These are phyloP conservation scores for Amphiduros pacificus DNA, from an alignment of 2,888 invertebrate species.

Conservation along the genomic window DNA sequence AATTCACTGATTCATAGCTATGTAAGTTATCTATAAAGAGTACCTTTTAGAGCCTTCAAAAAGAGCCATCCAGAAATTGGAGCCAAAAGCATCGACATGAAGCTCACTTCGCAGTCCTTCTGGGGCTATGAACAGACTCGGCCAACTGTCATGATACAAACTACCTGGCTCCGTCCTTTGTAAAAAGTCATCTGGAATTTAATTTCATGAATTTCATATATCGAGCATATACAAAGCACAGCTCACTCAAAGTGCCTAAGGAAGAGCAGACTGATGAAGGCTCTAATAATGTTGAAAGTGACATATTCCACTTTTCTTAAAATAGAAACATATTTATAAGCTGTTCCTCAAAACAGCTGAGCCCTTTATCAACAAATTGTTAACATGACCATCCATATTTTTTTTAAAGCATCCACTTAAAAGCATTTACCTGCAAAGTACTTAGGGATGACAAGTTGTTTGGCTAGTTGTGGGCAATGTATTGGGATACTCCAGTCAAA, in stretches of 20 bases:
- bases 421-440: slow-evolving; percentile 45
- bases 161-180: slow-evolving; percentile 37
- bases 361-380: too few species aligned
- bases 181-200: slow-evolving; percentile 41
- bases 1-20: too few species aligned
- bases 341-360: too few species aligned
- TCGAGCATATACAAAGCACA: too few species aligned
- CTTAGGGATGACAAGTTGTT: slow-evolving; percentile 44
- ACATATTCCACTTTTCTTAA: too few species aligned
- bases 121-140: slow-evolving; percentile 51
- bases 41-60: slow-evolving; percentile 46
- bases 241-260: too few species aligned
- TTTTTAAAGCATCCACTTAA: not conserved
- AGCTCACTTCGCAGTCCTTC: slow-evolving; percentile 44
- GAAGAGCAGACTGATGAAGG: too few species aligned
- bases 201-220: too few species aligned
- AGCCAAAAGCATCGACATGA: slow-evolving; percentile 53
- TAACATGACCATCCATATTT: not conserved
- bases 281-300: too few species aligned
- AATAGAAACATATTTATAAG: too few species aligned
- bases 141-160: slow-evolving; percentile 51
- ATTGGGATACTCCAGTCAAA: slow-evolving; percentile 55
- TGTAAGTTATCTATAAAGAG: too few species aligned
- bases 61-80: slow-evolving; percentile 55
- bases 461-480: slow-evolving; percentile 43